Evolutionary conservation across 2,888 invertebrate species (phyloP).

Genomic region (Aromia moschata): DNA sequence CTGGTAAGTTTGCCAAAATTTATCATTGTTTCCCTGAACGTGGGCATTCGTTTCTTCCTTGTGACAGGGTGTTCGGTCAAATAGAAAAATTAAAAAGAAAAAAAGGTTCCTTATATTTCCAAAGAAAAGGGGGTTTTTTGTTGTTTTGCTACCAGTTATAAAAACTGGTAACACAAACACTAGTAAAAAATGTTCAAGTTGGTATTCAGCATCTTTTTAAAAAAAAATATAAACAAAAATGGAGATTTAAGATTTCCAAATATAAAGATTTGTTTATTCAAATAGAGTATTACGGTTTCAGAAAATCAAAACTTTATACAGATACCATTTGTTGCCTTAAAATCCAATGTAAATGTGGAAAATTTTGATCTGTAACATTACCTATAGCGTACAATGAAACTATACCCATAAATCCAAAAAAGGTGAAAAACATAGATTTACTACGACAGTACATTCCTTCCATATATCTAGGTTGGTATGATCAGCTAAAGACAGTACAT

Average conservation of each 20-base stretch:
- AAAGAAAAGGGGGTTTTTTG: not conserved
- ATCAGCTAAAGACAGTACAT: not conserved
- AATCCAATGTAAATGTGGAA: not conserved
- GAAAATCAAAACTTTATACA: not conserved
- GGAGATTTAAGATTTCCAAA: not conserved
- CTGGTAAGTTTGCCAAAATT: slow-evolving; percentile 9
- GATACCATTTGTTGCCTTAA: not conserved
- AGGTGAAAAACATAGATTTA: not conserved
- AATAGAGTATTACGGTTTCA: not conserved
- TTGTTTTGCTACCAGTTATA: not conserved
- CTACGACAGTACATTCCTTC: not conserved
- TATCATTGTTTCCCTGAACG: slow-evolving; percentile 25
- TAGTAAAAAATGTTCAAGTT: too few relatives aligned
- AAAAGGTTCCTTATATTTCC: not conserved
- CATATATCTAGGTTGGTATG: not conserved
- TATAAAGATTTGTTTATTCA: not conserved
- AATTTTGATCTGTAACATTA: not conserved
- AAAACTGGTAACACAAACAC: too few relatives aligned
- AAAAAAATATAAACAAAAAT: not conserved
- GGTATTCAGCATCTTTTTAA: too few relatives aligned
- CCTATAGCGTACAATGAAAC: not conserved
- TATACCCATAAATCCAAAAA: not conserved
- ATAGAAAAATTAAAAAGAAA: slow-evolving; percentile 25
- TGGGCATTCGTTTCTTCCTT: slow-evolving; percentile 25
- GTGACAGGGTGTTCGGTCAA: slow-evolving; percentile 17